These are phyloP conservation scores for Agonum fuliginosum DNA, from an alignment of 2,888 invertebrate genomes.

Conservation along the genomic window DNA sequence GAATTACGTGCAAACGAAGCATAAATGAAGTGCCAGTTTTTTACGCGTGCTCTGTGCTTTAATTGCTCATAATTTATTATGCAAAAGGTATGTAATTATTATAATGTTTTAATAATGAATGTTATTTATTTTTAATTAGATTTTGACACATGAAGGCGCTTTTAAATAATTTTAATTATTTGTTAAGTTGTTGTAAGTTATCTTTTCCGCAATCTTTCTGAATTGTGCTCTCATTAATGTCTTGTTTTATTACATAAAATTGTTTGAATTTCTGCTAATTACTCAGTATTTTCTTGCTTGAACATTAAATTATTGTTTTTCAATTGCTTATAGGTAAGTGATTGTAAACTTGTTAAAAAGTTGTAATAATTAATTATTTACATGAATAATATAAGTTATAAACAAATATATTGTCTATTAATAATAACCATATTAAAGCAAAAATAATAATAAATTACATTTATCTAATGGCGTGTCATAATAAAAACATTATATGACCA, in stretches of 20 bases:
- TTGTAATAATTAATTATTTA: neutral
- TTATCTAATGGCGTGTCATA: too few species aligned
- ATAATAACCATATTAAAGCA: too few species aligned
- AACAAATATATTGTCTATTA: too few species aligned
- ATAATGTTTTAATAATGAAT: constrained; percentile 43
- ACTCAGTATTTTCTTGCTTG: neutral
- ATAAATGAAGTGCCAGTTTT: constrained; percentile 33
- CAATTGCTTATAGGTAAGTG: too few species aligned
- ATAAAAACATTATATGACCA: too few species aligned
- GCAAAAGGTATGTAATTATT: constrained; percentile 20
- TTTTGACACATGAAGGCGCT: constrained; percentile 8
- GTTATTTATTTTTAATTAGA: constrained; percentile 35
- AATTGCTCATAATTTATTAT: constrained; percentile 31
- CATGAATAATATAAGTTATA: too few species aligned
- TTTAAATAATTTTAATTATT: constrained; percentile 18
- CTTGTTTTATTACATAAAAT: constrained; percentile 24
- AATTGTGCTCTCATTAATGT: neutral
- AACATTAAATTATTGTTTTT: neutral
- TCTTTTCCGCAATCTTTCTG: constrained; percentile 16
- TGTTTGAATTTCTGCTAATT: neutral
- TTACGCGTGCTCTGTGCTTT: constrained; percentile 1
- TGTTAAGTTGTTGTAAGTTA: constrained; percentile 15
- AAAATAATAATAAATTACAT: too few species aligned
- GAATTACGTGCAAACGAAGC: constrained; percentile 34
- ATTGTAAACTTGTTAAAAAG: neutral